These are phyloP conservation scores for Drepanosiphum platanoidis DNA, from an alignment of 2,888 invertebrate species.

Conservation along the genomic window DNA sequence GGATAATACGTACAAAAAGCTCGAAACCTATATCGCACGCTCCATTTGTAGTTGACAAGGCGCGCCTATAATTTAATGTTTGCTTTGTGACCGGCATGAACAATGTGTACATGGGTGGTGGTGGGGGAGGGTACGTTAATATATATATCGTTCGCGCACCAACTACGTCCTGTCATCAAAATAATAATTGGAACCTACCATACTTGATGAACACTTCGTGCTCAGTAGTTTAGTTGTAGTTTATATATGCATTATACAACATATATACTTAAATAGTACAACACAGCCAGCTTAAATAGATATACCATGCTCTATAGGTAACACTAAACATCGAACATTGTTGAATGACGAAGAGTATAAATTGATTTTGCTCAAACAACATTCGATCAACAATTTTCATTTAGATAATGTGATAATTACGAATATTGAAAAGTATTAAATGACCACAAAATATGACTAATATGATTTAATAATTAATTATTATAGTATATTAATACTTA, in stretches of 20 bases:
- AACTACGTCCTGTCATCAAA: conserved; percentile 56
- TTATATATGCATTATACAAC: neutral
- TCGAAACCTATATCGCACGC: conserved; percentile 51
- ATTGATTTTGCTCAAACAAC: neutral
- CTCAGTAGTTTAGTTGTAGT: neutral
- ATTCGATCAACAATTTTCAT: too few relatives aligned
- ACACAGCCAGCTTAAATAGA: neutral
- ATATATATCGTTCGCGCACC: neutral
- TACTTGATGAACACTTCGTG: neutral
- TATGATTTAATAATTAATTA: neutral
- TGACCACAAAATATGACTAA: neutral
- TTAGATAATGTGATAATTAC: too few relatives aligned
- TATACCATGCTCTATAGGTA: neutral
- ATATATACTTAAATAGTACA: neutral
- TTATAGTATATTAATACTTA: too few relatives aligned
- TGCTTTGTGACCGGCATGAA: conserved; percentile 60
- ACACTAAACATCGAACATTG: neutral
- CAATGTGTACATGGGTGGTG: conserved; percentile 15
- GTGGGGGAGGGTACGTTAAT: conserved; percentile 19
- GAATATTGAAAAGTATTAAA: too few relatives aligned
- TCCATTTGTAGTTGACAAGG: conserved; percentile 62
- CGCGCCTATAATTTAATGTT: conserved; percentile 49
- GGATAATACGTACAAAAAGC: conserved; percentile 53
- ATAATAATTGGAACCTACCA: conserved; percentile 58
- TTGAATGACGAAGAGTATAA: neutral